Percentiles rank a stretch among this genome's conserved stretches.
Evolutionary conservation across 2,888 invertebrate species (phyloP).

Genomic region (Phyto melanocephala): DNA sequence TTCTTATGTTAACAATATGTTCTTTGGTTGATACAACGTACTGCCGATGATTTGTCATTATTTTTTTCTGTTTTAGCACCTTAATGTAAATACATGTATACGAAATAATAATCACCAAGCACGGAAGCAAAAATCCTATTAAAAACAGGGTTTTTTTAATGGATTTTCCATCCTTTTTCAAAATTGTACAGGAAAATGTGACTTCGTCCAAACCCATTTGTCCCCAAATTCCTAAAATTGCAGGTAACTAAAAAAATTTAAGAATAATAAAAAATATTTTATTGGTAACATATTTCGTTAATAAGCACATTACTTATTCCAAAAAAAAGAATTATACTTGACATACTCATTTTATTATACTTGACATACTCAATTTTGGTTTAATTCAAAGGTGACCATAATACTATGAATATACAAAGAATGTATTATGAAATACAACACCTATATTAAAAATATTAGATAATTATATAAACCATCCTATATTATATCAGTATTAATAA

Average conservation of each 20-base stretch:
- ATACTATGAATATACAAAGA: too few species aligned
- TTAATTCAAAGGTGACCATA: too few species aligned
- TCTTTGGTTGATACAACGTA: constrained; percentile 73
- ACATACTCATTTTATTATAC: too few species aligned
- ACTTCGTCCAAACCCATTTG: constrained; percentile 87
- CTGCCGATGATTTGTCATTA: constrained; percentile 84
- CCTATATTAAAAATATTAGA: too few species aligned
- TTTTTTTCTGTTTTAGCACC: constrained; percentile 86
- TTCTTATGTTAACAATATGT: constrained; percentile 67
- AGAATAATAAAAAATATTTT: too few species aligned
- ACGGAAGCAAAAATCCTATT: constrained; percentile 90
- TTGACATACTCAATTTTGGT: too few species aligned
- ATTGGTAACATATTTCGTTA: too few species aligned
- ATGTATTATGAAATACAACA: too few species aligned
- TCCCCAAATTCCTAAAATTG: constrained; percentile 91
- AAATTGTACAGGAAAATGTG: constrained; percentile 94
- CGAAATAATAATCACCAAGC: constrained; percentile 89
- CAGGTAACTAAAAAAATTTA: constrained; percentile 83
- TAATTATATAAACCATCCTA: too few species aligned
- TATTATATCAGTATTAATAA: too few species aligned
- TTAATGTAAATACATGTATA: constrained; percentile 92
- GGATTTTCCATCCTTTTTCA: constrained; percentile 87
- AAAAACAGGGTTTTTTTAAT: constrained; percentile 92
- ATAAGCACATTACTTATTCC: too few species aligned
- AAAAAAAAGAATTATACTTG: too few species aligned